phyloP scores from a whole-genome alignment of 2,113 vertebrate genomes.

The Nycticebus coucang region DNA sequence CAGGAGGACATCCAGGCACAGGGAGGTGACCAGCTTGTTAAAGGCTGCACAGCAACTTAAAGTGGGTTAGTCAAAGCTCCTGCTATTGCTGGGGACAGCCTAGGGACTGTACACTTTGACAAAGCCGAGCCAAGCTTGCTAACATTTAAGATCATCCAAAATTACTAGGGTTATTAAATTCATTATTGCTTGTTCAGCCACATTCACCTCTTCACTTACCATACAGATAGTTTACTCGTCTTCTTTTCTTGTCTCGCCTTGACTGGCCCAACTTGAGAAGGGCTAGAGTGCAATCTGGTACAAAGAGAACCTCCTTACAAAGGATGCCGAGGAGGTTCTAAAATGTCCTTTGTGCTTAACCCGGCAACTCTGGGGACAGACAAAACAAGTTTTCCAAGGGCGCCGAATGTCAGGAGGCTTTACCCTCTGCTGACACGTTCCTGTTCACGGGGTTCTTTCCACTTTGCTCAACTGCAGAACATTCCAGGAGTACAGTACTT shows the following conservation, averaged over 20 bases:
- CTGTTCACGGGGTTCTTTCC: neutral
- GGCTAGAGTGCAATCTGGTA: neutral
- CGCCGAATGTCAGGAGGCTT: too few species aligned
- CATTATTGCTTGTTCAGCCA: neutral
- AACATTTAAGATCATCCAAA: neutral
- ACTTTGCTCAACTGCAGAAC: neutral
- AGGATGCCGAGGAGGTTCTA: too few species aligned
- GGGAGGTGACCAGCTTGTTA: fast-evolving
- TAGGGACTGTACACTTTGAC: fast-evolving
- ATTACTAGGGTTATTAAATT: neutral
- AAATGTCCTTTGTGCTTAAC: neutral
- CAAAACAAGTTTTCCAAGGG: neutral
- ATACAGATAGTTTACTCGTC: neutral
- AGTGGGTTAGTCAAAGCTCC: neutral
- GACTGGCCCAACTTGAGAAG: neutral
- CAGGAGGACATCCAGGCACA: neutral
- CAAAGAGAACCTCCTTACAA: neutral
- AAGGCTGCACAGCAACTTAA: neutral
- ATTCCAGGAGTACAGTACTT: neutral
- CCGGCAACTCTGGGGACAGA: neutral
- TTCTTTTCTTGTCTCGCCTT: neutral
- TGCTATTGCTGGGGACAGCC: neutral
- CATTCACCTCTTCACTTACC: neutral
- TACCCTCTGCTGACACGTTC: neutral
- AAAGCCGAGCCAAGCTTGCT: fast-evolving